Evolutionary conservation across 2,113 vertebrate species (phyloP).

Genomic region (Hemibagrus wyckioides): DNA sequence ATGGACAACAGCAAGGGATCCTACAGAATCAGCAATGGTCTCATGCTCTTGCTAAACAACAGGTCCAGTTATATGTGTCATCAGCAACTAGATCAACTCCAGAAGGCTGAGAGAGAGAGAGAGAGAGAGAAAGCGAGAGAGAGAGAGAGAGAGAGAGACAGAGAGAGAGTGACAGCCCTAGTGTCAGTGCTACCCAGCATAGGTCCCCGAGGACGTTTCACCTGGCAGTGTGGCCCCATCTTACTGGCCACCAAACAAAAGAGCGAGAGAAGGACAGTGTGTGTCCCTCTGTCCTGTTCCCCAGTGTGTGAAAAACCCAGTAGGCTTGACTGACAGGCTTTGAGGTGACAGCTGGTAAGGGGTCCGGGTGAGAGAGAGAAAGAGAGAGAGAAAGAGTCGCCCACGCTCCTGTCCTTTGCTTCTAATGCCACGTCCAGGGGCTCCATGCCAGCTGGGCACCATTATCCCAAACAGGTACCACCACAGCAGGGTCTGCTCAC

Average conservation of each 20-base stretch:
- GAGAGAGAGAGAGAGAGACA: conserved; percentile 38
- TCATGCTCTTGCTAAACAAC: neutral
- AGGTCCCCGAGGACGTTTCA: conserved; percentile 48
- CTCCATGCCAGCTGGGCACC: conserved; percentile 51
- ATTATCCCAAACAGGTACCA: conserved; percentile 48
- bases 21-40: conserved; percentile 5
- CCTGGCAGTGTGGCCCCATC: conserved; percentile 57
- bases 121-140: conserved; percentile 5
- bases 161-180: conserved; percentile 49
- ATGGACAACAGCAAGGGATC: neutral
- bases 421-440: conserved; percentile 41
- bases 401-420: conserved; percentile 50
- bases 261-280: conserved; percentile 43
- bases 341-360: conserved; percentile 96
- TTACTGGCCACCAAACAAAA: conserved; percentile 57
- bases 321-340: conserved; percentile 93
- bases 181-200: conserved; percentile 48
- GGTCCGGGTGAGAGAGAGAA: conserved; percentile 83
- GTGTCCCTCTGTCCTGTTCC: conserved; percentile 42
- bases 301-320: conserved; percentile 87
- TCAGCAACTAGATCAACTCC: conserved; percentile 42
- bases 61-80: conserved; percentile 38
- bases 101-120: conserved; percentile 37
- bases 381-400: conserved; percentile 58
- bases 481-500: conserved; percentile 10